Base-by-base conservation (phyloP, 2,113 vertebrate species). In the Ursus arctos region DNA sequence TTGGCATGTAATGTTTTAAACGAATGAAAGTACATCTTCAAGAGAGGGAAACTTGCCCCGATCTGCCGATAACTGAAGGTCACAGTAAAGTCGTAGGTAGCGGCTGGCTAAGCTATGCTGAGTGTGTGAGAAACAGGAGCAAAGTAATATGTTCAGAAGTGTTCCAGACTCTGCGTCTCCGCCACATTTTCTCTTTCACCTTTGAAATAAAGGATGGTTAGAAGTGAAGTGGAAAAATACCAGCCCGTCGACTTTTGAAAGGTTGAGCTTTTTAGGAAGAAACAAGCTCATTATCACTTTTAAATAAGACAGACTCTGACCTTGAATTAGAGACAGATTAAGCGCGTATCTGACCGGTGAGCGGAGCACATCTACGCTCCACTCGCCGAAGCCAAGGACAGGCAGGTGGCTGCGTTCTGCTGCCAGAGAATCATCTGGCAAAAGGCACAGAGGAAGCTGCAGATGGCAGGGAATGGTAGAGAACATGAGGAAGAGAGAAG, bases 381-480 rank as follows among this genome's bases (percentile, higher is more conserved):
- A 11, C 47, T 89, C 74, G 7, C 21, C 9, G n/a, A 16, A 83
- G 92, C 93, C 91, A 91, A 94, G 74, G 65, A 93, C 40, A 59
- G 94, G 96, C 98, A 98, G 97, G 97, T 98, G 98, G 95, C 82
- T 96, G 9, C 11, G 1, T 40, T 33, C 97, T 86, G 59, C 94
- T 98, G 94, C 95, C 97, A 96, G 80, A 79, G 51, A 36, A 79
- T 97, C 97, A 71, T 95, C 95, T 96, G 95, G 92, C 94, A 94
- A 33, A 96, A 93, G 63, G 63, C 79, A 89, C 59, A 96, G 94
- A 97, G 74, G 82, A 97, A 95, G 95, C 91, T 97, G 80, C 97
- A 98, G 97, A 97, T 98, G 98, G 91, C 91, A 86, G 57, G 16
- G 19, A 91, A 92, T 91, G 91, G 94, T 97, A 97, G 88, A 49